Evolutionary conservation across 2,797 vertebrate species (phyloP).

Genomic region (Pelobates cultripes): DNA sequence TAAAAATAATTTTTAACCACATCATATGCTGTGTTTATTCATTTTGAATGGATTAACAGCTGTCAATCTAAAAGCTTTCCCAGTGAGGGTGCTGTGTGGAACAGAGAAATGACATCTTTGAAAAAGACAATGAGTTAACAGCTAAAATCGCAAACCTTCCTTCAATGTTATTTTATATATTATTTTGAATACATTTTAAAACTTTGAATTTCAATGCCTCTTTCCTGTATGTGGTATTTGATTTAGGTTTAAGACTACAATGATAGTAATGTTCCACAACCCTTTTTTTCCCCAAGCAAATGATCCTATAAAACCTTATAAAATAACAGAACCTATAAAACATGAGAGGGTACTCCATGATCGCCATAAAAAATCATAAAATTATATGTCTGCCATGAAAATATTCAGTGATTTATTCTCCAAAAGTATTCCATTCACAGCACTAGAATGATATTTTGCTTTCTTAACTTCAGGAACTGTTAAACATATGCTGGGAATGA

Average conservation of each 20-base stretch:
- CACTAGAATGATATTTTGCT: constrained; percentile 62
- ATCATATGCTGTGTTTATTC: not conserved
- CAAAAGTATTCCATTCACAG: constrained; percentile 68
- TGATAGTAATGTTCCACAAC: constrained; percentile 40
- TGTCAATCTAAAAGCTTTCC: not conserved
- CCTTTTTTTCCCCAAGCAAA: constrained; percentile 46
- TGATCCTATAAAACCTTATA: constrained; percentile 56
- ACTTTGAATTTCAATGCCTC: constrained; percentile 15
- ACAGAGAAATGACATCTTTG: constrained; percentile 5
- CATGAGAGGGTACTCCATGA: constrained; percentile 75
- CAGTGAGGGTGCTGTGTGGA: no score
- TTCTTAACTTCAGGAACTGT: constrained; percentile 66
- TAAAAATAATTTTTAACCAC: not conserved
- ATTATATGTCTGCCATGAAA: constrained; percentile 75
- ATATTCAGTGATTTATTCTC: constrained; percentile 73
- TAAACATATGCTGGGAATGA: constrained; percentile 57
- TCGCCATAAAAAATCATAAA: constrained; percentile 76
- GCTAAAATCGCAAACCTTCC: constrained; percentile 37
- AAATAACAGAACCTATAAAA: constrained; percentile 68
- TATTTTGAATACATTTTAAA: constrained; percentile 35
- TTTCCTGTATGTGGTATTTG: constrained; percentile 7
- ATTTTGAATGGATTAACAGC: not conserved
- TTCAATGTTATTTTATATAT: constrained; percentile 22
- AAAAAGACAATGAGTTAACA: constrained; percentile 13
- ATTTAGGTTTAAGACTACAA: constrained; percentile 48